A percentile compares a stretch with the other conserved stretches of the same genome.
Evolutionary conservation across 92 coral and sea anemone genomes (phyloP).

Genomic region (Muricea muricata): DNA sequence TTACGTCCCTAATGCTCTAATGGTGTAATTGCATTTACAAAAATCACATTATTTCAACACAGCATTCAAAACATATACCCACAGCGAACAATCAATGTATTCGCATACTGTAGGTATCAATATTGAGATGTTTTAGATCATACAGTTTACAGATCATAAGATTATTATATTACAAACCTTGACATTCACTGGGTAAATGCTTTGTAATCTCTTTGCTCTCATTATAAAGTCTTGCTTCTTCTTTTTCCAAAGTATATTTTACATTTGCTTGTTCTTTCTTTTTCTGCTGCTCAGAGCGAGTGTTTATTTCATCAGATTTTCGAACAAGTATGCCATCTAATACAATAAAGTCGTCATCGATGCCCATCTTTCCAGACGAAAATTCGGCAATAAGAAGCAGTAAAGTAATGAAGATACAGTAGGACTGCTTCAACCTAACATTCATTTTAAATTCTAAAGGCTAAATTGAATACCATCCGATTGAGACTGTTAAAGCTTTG

Average conservation of each 20-base stretch:
- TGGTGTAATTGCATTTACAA: too few relatives aligned
- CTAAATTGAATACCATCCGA: too few relatives aligned
- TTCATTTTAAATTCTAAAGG: background rate
- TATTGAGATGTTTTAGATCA: too few relatives aligned
- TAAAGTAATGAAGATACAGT: background rate
- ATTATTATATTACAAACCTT: slow-evolving; percentile 3
- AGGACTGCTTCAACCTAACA: background rate
- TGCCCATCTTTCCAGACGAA: background rate
- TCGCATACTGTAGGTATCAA: too few relatives aligned
- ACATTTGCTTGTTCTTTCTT: background rate
- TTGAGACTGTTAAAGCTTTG: too few relatives aligned
- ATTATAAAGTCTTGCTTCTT: slow-evolving; percentile 24
- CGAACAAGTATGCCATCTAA: slow-evolving; percentile 38
- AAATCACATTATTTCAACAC: too few relatives aligned
- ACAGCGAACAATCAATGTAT: too few relatives aligned
- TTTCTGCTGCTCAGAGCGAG: background rate
- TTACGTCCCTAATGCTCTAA: too few relatives aligned
- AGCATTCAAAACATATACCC: too few relatives aligned
- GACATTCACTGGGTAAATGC: slow-evolving; percentile 35
- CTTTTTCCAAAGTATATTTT: background rate
- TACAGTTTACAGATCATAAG: too few relatives aligned
- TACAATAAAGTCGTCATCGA: slow-evolving; percentile 3
- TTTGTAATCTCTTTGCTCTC: slow-evolving; percentile 20
- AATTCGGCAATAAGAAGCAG: background rate
- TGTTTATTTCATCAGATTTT: slow-evolving; percentile 4